Evolutionary conservation across 2,888 invertebrate genomes (phyloP), one percentile per base, ranked within the genome.

Genomic region (Coleophora flavipennella): DNA sequence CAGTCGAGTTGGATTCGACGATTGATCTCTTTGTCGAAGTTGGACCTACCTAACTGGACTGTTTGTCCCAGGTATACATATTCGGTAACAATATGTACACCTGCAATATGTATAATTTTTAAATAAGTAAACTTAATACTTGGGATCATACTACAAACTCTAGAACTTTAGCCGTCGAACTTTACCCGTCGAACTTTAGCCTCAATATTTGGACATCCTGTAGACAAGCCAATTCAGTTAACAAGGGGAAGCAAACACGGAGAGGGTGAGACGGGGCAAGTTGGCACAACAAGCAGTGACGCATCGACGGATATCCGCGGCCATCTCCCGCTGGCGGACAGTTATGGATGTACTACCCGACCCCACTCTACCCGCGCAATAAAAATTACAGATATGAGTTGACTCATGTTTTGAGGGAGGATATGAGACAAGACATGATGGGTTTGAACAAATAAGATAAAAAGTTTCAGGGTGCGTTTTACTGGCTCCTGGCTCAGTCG

Each of bases 221-320:
- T 60, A 69, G 63, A 20, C 20, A 20, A 20, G 20, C 20, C 20
- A 38, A 38, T 37, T 69, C 66, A 57, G 63, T 66, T 67, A 67
- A 66, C 64, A 67, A 67, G 65, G 70, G 68, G 53, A 65, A 59
- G 62, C 57, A 58, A 67, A 67, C 67, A 67, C 38, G 45, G 44
- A 62, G 55, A 53, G 56, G 34, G 28, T 8, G 28, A 28, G 35
- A 57, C 59, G 46, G 57, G 59, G 57, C 58, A 56, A 58, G 60
- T 33, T 33, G 38, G 32, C 32, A 31, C 31, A 25, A 2, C 10
- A 7, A 20, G 20, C 20, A 20, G 20, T 20, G 81, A 79, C 73
- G 74, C 75, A 77, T 71, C 66, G 61, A 50, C 69, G 74, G 73
- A 76, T 66, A 62, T 75, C 72, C 73, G 67, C 54, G 54, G 62